Evolutionary conservation across 1,140 invertebrate species (phyloP).

Genomic region (Drosophila sechellia): DNA sequence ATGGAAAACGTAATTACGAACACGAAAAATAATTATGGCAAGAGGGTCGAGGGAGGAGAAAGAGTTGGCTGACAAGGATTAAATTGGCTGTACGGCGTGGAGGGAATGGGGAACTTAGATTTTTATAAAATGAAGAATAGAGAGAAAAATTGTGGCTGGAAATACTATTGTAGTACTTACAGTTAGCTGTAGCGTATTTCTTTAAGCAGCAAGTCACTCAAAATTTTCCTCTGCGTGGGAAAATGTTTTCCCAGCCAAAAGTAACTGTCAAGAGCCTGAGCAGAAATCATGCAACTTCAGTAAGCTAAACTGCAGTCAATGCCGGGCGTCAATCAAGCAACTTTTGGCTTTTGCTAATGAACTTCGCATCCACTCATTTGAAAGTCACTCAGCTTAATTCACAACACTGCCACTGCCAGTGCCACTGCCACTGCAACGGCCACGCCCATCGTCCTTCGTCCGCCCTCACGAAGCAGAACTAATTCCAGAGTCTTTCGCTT

Average conservation of each 20-base stretch:
- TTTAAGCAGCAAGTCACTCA: background rate
- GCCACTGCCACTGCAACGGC: too few species aligned
- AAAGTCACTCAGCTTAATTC: slow-evolving; percentile 80
- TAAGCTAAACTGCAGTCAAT: slow-evolving; percentile 40
- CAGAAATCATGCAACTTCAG: slow-evolving; percentile 35
- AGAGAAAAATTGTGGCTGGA: background rate
- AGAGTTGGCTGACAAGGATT: slow-evolving; percentile 32
- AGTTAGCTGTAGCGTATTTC: background rate
- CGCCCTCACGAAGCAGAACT: slow-evolving; percentile 15
- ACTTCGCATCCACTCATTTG: slow-evolving; percentile 77
- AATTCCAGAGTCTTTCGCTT: slow-evolving; percentile 49
- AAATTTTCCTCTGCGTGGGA: background rate
- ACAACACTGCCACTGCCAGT: slow-evolving; percentile 26
- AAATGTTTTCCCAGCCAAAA: slow-evolving; percentile 5
- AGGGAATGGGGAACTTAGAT: slow-evolving; percentile 1
- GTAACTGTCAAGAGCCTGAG: slow-evolving; percentile 26
- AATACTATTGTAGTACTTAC: background rate
- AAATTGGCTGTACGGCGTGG: slow-evolving; percentile 17
- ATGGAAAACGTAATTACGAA: slow-evolving; percentile 33
- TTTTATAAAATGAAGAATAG: too few species aligned
- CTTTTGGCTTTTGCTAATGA: slow-evolving; percentile 73
- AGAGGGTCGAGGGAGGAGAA: background rate
- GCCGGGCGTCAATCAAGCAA: slow-evolving; percentile 74
- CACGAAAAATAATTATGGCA: slow-evolving; percentile 32
- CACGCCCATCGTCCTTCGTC: slow-evolving; percentile 41